Conservation (phyloP, 2,888 invertebrate genomes). For the Nymphalis polychloros region DNA sequence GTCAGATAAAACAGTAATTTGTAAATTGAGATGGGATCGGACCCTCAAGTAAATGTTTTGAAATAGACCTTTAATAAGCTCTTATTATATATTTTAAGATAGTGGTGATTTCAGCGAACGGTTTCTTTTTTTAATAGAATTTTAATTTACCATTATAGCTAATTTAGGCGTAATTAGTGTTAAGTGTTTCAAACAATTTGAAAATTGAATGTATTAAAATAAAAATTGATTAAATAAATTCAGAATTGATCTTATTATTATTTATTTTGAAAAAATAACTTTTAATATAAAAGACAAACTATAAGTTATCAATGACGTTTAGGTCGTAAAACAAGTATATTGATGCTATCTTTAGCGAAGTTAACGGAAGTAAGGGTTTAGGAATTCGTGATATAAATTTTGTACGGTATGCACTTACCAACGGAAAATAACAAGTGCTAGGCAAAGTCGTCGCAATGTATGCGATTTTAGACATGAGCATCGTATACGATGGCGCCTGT, state of each 20-base stretch:
- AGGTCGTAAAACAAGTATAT: neutral
- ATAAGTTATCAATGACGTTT: neutral
- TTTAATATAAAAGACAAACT: neutral
- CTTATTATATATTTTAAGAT: conserved; percentile 59
- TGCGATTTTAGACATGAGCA: conserved; percentile 58
- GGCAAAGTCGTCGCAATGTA: conserved; percentile 42
- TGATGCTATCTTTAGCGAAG: conserved; percentile 18
- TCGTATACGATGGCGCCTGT: conserved; percentile 58
- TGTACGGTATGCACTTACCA: conserved; percentile 40
- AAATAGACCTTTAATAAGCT: conserved; percentile 65
- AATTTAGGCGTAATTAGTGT: conserved; percentile 24
- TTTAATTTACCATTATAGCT: conserved; percentile 41
- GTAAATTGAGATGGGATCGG: conserved; percentile 59
- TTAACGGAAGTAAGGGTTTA: conserved; percentile 17
- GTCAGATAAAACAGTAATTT: conserved; percentile 66
- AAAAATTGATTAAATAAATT: no score
- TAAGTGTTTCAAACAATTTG: no score
- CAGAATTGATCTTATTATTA: no score
- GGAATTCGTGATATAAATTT: conserved; percentile 42
- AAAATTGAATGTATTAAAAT: no score
- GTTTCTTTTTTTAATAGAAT: conserved; percentile 19
- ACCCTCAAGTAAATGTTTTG: conserved; percentile 61
- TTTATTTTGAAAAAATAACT: neutral
- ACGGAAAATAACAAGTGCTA: conserved; percentile 42
- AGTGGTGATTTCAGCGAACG: conserved; percentile 12